Percentiles rank a stretch among this genome's conserved stretches.
Evolutionary conservation across 1,140 invertebrate species (phyloP).

Genomic region (Daktulosphaira vitifoliae): DNA sequence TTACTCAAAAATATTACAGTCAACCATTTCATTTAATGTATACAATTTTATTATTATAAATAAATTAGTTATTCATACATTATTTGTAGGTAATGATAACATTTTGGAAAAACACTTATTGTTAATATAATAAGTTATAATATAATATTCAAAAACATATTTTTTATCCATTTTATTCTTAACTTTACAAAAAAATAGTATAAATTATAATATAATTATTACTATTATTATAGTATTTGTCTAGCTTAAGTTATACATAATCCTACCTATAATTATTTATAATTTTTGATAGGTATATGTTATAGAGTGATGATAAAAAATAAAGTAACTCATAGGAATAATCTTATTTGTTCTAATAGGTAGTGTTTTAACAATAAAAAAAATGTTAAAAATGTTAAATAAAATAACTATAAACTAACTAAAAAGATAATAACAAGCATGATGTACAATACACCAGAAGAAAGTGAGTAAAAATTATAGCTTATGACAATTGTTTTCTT

Average conservation of each 20-base stretch:
- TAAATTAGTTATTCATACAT: slow-evolving; percentile 33
- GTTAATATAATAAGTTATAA: slow-evolving; percentile 26
- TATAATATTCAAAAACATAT: slow-evolving; percentile 10
- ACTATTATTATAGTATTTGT: slow-evolving; percentile 21
- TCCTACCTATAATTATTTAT: slow-evolving; percentile 19
- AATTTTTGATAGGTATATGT: slow-evolving; percentile 24
- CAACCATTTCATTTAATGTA: slow-evolving; percentile 23
- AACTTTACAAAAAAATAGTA: slow-evolving; percentile 31
- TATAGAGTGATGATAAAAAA: slow-evolving; percentile 31
- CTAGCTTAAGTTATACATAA: slow-evolving; percentile 23
- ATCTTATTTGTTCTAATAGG: slow-evolving; percentile 29
- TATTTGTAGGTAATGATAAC: slow-evolving; percentile 33
- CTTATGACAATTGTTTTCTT: neutral
- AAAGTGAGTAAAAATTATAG: neutral
- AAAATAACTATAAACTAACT: slow-evolving; percentile 10
- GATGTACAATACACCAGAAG: slow-evolving; percentile 8
- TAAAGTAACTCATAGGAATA: slow-evolving; percentile 4
- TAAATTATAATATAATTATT: slow-evolving; percentile 14
- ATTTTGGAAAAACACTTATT: slow-evolving; percentile 34
- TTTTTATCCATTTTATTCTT: slow-evolving; percentile 22
- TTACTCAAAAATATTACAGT: too few relatives aligned
- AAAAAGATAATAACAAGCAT: slow-evolving; percentile 23
- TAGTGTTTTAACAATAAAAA: slow-evolving; percentile 29
- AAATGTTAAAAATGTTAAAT: slow-evolving; percentile 13
- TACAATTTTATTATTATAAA: slow-evolving; percentile 33